phyloP scores from a whole-genome alignment of 2,888 invertebrate species.

The Theodoxus fluviatilis region DNA sequence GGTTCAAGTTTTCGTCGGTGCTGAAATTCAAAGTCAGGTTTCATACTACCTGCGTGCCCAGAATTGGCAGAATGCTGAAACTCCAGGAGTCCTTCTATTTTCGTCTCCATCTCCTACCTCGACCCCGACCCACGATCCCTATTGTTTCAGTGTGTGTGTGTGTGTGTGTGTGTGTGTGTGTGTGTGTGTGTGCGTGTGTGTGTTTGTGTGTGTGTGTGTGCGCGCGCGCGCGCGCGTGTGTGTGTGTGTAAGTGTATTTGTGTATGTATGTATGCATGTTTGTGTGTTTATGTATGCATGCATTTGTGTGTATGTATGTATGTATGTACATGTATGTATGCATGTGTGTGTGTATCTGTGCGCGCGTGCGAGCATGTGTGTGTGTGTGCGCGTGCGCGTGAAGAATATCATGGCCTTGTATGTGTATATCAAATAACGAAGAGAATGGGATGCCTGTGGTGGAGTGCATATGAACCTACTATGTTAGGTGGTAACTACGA shows the following conservation, averaged over 20 bases:
- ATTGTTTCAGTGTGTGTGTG: not conserved
- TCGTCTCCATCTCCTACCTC: too few species aligned
- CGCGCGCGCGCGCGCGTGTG: not conserved
- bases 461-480: too few species aligned
- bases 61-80: too few species aligned
- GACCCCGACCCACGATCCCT: too few species aligned
- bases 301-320: conserved; percentile 22
- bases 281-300: not conserved
- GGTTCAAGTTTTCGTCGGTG: too few species aligned
- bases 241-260: conserved; percentile 10
- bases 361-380: not conserved
- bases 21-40: too few species aligned
- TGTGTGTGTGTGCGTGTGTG: too few species aligned
- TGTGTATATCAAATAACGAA: too few species aligned
- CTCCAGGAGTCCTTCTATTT: too few species aligned
- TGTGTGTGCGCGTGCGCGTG: not conserved
- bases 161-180: not conserved
- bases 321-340: conserved; percentile 21
- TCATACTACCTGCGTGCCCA: too few species aligned
- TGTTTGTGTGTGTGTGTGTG: conserved; percentile 5
- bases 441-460: not conserved
- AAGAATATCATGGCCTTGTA: too few species aligned
- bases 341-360: not conserved
- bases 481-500: too few species aligned
- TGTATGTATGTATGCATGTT: not conserved